These are phyloP conservation scores for Dryobotodes eremita DNA, from an alignment of 2,888 invertebrate genomes.

Conservation along the genomic window DNA sequence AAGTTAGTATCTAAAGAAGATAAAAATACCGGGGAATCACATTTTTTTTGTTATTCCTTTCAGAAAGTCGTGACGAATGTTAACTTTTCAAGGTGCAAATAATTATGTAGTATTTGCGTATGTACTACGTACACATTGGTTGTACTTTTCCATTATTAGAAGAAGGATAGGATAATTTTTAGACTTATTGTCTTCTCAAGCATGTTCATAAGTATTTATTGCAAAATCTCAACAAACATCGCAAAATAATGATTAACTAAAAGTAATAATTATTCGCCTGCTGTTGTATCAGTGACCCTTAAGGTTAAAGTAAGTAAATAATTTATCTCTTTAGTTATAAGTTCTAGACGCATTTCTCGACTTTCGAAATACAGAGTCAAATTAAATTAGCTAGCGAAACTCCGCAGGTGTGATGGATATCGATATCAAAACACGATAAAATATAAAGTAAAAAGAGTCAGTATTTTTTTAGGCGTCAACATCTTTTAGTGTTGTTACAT, in stretches of 20 bases:
- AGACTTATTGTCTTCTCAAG: neutral
- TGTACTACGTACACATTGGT: neutral
- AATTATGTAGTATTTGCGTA: neutral
- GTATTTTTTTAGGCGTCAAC: too few relatives aligned
- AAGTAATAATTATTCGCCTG: neutral
- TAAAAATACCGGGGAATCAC: constrained; percentile 38
- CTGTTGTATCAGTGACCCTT: neutral
- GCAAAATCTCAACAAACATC: neutral
- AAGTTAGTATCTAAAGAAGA: neutral
- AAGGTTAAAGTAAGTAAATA: constrained; percentile 3
- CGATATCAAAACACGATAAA: too few relatives aligned
- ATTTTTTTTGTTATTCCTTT: constrained; percentile 15
- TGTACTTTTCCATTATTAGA: neutral
- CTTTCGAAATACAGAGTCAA: neutral
- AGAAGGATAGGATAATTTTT: neutral
- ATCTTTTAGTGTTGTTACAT: too few relatives aligned
- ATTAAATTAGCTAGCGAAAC: too few relatives aligned
- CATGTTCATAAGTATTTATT: neutral
- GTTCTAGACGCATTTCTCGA: neutral
- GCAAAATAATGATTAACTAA: neutral
- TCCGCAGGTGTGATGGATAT: too few relatives aligned
- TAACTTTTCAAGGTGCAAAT: neutral
- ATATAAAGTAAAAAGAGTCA: too few relatives aligned
- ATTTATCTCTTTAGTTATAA: neutral
- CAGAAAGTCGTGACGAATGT: constrained; percentile 12